Conservation (phyloP, 2,113 vertebrate species). For the Oreochromis niloticus region DNA sequence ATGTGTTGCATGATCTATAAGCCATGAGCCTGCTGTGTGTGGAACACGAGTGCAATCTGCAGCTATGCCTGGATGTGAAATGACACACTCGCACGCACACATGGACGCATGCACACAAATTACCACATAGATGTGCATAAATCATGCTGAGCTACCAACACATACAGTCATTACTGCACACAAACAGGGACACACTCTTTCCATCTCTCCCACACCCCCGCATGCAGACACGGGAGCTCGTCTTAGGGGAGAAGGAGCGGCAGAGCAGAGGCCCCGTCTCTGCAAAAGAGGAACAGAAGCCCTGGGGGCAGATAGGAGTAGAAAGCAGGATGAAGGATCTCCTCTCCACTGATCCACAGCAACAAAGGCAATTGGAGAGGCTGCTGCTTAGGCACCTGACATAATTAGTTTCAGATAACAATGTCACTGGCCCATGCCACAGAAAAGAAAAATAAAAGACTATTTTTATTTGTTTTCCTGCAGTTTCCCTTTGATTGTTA, state of each 20-base stretch:
- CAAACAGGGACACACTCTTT: neutral
- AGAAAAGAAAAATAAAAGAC: neutral
- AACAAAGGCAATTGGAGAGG: slow-evolving; percentile 51
- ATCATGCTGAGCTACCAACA: slow-evolving; percentile 12
- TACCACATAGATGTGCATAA: neutral
- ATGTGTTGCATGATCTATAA: slow-evolving; percentile 41
- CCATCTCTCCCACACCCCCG: neutral
- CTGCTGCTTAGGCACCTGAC: slow-evolving; percentile 29
- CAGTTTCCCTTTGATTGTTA: neutral
- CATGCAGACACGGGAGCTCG: neutral
- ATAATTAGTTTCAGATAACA: slow-evolving; percentile 63
- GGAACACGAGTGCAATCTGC: neutral
- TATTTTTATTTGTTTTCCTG: slow-evolving; percentile 5
- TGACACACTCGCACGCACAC: neutral
- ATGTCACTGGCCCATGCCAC: slow-evolving; percentile 1
- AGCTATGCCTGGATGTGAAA: neutral
- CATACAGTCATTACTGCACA: neutral
- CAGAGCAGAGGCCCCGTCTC: slow-evolving; percentile 2
- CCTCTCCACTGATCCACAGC: slow-evolving; percentile 49
- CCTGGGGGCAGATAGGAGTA: slow-evolving; percentile 40
- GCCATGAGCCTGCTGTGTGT: slow-evolving; percentile 17
- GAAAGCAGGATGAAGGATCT: slow-evolving; percentile 54
- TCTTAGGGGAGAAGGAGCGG: slow-evolving; percentile 34
- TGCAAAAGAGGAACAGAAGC: slow-evolving; percentile 24
- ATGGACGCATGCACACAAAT: neutral